Evolutionary conservation across 2,113 vertebrate genomes (phyloP), one percentile per base, ranked within the genome.

Genomic region (Chionodraco myersi): DNA sequence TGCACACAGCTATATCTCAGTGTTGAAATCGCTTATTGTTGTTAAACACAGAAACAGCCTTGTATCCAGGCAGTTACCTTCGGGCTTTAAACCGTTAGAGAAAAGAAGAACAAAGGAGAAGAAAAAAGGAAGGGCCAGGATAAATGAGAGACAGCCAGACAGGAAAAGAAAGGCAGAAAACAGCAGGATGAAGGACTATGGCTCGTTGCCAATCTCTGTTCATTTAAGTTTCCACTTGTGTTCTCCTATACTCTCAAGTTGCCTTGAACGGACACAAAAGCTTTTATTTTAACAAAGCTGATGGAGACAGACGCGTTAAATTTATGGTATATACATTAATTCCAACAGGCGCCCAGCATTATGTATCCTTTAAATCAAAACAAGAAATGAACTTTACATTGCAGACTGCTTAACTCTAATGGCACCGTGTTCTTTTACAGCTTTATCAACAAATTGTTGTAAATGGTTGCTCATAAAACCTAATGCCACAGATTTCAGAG

Each of bases 171-270:
- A 81, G 65, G 67, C 51, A 81, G 5, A 9, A 75, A 79, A 34
- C 41, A 77, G 47, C 61, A 59, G 85, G 30, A 82, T 70, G 59
- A 72, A 80, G 7, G 64, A 64, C 10, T 0, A 44, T 84, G 81
- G 73, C 59, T 75, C 18, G 0, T 48, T 51, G 68, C 74, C 86
- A 86, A 62, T 36, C 15, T 72, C 51, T 48, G 36, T 67, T 85
- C 18, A 58, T 70, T 81, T 83, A 26, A 76, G 16, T 73, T 56
- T 84, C 77, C 81, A 69, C 69, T 47, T 71, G 68, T 41, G 71
- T 86, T 75, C 56, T 87, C 30, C 30, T 73, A 83, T 86, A 68
- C 75, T 88, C 64, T 75, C 80, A 79, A 75, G 66, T 85, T 82
- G 65, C 80, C 49, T 44, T 36, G 30, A 1, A 70, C 45, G 56